These are phyloP conservation scores for Drosophila nr. perissopoda DNA, from an alignment of 2,888 invertebrate species.

Conservation along the genomic window DNA sequence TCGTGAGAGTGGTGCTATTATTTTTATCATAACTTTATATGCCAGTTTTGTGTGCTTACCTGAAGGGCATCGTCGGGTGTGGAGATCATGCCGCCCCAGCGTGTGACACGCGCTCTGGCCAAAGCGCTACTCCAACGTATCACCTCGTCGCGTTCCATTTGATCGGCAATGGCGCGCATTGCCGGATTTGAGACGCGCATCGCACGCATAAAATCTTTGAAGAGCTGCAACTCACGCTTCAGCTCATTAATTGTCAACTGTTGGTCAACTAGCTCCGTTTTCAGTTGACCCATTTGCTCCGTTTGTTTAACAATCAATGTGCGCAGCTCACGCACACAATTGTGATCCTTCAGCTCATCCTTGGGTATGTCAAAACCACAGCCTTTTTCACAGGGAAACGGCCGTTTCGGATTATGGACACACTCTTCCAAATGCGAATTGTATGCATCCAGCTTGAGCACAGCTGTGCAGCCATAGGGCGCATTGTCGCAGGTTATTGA, in stretches of 20 bases:
- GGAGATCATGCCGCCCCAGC: constrained; percentile 99
- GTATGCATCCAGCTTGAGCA: constrained; percentile 94
- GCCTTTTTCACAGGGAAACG: constrained; percentile 96
- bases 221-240: constrained; percentile 93
- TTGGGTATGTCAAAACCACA: constrained; percentile 97
- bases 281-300: constrained; percentile 93
- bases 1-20: not conserved
- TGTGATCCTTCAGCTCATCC: constrained; percentile 97
- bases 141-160: constrained; percentile 97
- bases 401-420: constrained; percentile 96
- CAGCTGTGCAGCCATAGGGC: constrained; percentile 92
- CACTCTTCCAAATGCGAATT: constrained; percentile 95
- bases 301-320: constrained; percentile 94
- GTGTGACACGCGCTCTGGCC: constrained; percentile 93
- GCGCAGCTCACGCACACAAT: constrained; percentile 95
- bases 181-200: constrained; percentile 96
- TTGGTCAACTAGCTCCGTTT: constrained; percentile 94
- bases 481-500: constrained; percentile 96
- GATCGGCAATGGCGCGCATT: constrained; percentile 95
- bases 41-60: constrained; percentile 85
- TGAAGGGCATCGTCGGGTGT: constrained; percentile 97
- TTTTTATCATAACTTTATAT: not conserved
- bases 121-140: constrained; percentile 94
- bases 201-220: constrained; percentile 97
- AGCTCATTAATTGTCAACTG: constrained; percentile 95